Base-by-base conservation (phyloP, 2,888 invertebrate genomes). In the Criorhina ranunculi region DNA sequence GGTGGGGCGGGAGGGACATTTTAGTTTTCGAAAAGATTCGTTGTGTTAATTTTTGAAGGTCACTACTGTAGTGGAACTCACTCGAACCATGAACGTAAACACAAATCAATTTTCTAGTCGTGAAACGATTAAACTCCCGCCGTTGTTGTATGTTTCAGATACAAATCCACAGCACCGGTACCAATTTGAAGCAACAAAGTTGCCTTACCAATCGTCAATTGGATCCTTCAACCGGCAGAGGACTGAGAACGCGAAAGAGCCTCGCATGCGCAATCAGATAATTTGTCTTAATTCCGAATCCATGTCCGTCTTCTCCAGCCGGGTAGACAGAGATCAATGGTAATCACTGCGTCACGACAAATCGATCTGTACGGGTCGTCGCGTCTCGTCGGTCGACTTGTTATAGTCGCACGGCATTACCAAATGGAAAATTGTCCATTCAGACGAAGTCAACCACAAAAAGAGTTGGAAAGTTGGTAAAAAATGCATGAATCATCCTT, bases 71-170 rank as follows among this genome's bases (percentile, higher is more conserved):
- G 2, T 62, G 60, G 42, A 53, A 42, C 42, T 31, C 46, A 72
- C 51, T 51, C 60, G 33, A 11, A 11, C 31, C 55, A 17, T 55
- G 5, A 7, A 11, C 8, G 49, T 46, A 75, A 60, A 12, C 35
- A 33, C 60, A 67, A 67, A 80, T 75, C 80, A 75, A 80, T 80
- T 75, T 67, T 46, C 19, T 59, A 67, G 80, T 75, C 80, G 62
- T 80, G 80, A 80, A 75, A 44, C 80, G 66, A 75, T 80, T 80
- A 80, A 55, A 62, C 53, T 67, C 29, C 11, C 35, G n/a, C 53
- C 29, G 40, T 37, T 51, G 40, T 31, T 57, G 40, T 42, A 1
- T 44, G 59, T 60, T 59, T 55, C 42, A 81, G 69, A 44, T 42
- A 76, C 57, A 66, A 57, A 76, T 76, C 29, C 57, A 51, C 70